Conservation (phyloP, 2,113 vertebrate species). For the Ptilonorhynchus violaceus region DNA sequence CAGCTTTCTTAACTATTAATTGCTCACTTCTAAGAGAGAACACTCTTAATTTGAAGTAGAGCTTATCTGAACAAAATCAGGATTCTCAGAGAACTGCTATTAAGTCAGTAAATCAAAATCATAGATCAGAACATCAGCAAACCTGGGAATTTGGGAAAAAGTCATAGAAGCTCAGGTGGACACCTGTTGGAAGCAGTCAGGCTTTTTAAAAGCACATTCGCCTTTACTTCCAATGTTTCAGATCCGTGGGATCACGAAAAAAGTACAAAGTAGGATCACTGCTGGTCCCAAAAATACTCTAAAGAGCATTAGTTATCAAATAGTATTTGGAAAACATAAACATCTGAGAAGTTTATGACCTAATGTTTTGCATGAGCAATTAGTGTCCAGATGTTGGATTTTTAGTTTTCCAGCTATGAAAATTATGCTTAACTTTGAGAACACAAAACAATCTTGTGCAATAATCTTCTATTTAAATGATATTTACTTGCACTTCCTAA, state of each 20-base stretch:
- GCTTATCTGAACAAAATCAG: not conserved
- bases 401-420: not conserved
- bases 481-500: not conserved
- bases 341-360: not conserved
- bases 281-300: not conserved
- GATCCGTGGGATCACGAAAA: not conserved
- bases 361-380: not conserved
- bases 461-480: not conserved
- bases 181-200: not conserved
- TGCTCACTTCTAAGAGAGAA: not conserved
- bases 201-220: not conserved
- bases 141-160: not conserved
- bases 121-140: not conserved
- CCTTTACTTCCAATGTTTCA: not conserved
- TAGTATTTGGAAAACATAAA: not conserved
- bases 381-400: not conserved
- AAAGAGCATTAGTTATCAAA: not conserved
- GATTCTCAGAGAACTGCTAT: not conserved
- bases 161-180: not conserved
- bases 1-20: not conserved
- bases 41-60: not conserved
- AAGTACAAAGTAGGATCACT: not conserved
- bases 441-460: not conserved
- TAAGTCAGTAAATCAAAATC: not conserved
- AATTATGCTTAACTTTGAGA: not conserved